Percentiles rank a stretch among this genome's conserved stretches.
Evolutionary conservation across 2,113 vertebrate species (phyloP).

Genomic region (Perca schrenkii): DNA sequence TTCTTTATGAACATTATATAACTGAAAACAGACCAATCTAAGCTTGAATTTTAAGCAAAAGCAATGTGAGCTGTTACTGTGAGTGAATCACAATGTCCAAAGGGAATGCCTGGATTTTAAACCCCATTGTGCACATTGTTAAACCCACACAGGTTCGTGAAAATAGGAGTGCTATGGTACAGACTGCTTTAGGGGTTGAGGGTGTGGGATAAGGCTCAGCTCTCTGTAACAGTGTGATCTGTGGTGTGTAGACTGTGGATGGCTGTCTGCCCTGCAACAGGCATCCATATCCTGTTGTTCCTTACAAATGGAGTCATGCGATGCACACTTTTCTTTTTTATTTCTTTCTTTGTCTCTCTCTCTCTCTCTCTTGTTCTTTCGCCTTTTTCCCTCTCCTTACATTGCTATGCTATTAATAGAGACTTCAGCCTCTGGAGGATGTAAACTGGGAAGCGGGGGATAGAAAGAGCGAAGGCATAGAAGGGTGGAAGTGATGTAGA

Average conservation of each 20-base stretch:
- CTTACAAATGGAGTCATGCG: constrained; percentile 37
- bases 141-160: constrained; percentile 75
- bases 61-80: constrained; percentile 44
- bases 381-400: constrained; percentile 8
- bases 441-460: constrained; percentile 37
- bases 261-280: constrained; percentile 62
- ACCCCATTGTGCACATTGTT: constrained; percentile 74
- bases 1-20: constrained; percentile 62
- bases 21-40: constrained; percentile 56
- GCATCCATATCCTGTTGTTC: constrained; percentile 40
- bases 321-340: constrained; percentile 13
- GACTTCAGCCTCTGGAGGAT: constrained; percentile 57
- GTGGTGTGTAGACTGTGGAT: constrained; percentile 44
- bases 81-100: constrained; percentile 70
- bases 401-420: constrained; percentile 71
- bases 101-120: constrained; percentile 67
- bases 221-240: constrained; percentile 62
- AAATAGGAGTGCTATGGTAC: constrained; percentile 62
- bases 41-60: constrained; percentile 61
- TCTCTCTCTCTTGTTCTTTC: neutral
- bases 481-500: constrained; percentile 31
- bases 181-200: constrained; percentile 63
- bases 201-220: constrained; percentile 60
- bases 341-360: neutral
- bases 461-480: constrained; percentile 36